phyloP scores from a whole-genome alignment of 2,888 invertebrate species.

The Cephus runcator region DNA sequence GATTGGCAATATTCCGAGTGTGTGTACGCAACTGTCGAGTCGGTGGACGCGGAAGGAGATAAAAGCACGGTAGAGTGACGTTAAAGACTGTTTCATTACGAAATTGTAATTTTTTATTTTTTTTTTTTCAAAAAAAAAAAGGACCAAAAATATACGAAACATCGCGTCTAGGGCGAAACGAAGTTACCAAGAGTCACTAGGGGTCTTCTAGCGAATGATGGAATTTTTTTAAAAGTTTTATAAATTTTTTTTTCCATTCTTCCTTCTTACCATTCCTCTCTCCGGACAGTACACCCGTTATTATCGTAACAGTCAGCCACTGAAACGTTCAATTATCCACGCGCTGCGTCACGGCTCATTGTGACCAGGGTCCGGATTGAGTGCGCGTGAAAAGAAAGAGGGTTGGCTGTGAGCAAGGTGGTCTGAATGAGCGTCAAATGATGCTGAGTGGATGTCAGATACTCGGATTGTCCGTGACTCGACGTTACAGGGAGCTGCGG shows the following conservation, averaged over 20 bases:
- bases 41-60: background rate
- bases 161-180: background rate
- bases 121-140: background rate
- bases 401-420: constrained; percentile 15
- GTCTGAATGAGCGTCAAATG: constrained; percentile 54
- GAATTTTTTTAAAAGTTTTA: background rate
- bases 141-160: background rate
- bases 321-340: constrained; percentile 57
- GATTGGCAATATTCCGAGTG: constrained; percentile 18
- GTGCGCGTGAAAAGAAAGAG: constrained; percentile 36
- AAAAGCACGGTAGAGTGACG: background rate
- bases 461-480: constrained; percentile 25
- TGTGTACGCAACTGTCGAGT: constrained; percentile 1
- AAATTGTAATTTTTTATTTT: background rate
- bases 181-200: background rate
- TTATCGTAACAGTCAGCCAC: constrained; percentile 47
- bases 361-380: constrained; percentile 27
- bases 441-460: constrained; percentile 42
- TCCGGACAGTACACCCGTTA: constrained; percentile 39
- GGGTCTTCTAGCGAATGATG: background rate
- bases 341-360: constrained; percentile 45
- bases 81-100: background rate
- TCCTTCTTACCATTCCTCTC: background rate
- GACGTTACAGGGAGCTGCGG: constrained; percentile 18
- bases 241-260: background rate